phyloP scores from a whole-genome alignment of 2,888 invertebrate species.

The Thymelicus lineola region DNA sequence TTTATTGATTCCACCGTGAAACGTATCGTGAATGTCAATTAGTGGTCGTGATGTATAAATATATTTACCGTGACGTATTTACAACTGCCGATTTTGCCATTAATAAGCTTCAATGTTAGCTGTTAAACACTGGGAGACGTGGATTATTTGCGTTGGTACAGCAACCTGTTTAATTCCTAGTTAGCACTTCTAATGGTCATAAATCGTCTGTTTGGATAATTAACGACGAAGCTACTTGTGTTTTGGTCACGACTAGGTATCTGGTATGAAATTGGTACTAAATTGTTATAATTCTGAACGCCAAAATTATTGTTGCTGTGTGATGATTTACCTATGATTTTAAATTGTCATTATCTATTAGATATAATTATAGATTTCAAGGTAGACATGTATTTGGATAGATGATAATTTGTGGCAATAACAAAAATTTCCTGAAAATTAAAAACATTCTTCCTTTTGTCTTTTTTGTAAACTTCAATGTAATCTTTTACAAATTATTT shows the following conservation, averaged over 20 bases:
- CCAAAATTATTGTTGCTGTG: background rate
- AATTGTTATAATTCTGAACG: background rate
- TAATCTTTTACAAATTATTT: too few relatives aligned
- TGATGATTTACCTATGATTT: too few relatives aligned
- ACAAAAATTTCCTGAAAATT: too few relatives aligned
- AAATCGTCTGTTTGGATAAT: slow-evolving; percentile 12
- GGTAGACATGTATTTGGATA: too few relatives aligned
- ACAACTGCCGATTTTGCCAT: slow-evolving; percentile 43
- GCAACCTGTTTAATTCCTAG: slow-evolving; percentile 48
- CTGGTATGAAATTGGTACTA: background rate
- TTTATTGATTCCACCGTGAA: slow-evolving; percentile 65
- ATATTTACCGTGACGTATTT: slow-evolving; percentile 60
- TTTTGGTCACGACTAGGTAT: background rate
- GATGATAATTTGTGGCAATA: too few relatives aligned
- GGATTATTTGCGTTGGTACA: slow-evolving; percentile 47
- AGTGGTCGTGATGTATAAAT: slow-evolving; percentile 60
- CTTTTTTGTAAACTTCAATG: too few relatives aligned
- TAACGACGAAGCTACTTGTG: slow-evolving; percentile 2
- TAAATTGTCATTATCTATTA: too few relatives aligned
- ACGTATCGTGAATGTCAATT: slow-evolving; percentile 74
- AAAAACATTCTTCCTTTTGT: too few relatives aligned
- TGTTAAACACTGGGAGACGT: slow-evolving; percentile 38
- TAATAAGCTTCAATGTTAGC: slow-evolving; percentile 39
- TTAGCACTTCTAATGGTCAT: slow-evolving; percentile 16
- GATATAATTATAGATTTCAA: too few relatives aligned